A percentile compares a stretch with the other conserved stretches of the same genome.
Evolutionary conservation across 2,113 vertebrate genomes (phyloP).

Genomic region (Sturnira hondurensis): DNA sequence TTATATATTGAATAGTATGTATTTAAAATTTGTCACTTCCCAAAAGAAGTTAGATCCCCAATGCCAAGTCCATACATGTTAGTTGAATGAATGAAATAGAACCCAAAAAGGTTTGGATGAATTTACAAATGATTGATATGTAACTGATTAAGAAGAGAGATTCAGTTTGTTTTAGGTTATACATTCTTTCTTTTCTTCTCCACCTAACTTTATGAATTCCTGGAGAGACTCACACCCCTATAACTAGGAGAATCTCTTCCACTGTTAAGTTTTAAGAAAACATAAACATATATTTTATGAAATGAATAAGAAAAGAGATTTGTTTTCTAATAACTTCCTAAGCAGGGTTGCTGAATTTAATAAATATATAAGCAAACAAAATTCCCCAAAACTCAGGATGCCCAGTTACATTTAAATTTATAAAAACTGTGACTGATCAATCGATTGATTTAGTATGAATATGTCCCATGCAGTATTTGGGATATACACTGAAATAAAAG

Average conservation of each 20-base stretch:
- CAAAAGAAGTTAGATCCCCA: not conserved
- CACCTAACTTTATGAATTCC: not conserved
- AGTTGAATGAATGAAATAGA: not conserved
- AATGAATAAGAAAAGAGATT: not conserved
- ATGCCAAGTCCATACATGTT: not conserved
- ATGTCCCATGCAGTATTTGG: not conserved
- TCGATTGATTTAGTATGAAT: not conserved
- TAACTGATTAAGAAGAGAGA: not conserved
- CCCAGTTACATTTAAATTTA: not conserved
- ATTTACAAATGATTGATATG: not conserved
- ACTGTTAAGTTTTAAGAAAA: not conserved
- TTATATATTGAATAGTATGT: not conserved
- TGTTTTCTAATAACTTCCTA: not conserved
- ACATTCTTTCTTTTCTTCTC: not conserved
- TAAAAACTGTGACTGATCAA: not conserved
- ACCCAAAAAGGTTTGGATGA: not conserved
- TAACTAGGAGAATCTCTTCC: not conserved
- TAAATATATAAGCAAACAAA: not conserved
- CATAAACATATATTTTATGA: not conserved
- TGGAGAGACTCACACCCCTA: not conserved
- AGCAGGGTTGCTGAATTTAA: not conserved
- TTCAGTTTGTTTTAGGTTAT: constrained; percentile 5
- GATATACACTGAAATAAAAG: not conserved
- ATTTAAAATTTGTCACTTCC: not conserved
- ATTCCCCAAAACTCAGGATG: not conserved